phyloP scores from a whole-genome alignment of 2,113 vertebrate genomes.

The Butastur rufipennis region DNA sequence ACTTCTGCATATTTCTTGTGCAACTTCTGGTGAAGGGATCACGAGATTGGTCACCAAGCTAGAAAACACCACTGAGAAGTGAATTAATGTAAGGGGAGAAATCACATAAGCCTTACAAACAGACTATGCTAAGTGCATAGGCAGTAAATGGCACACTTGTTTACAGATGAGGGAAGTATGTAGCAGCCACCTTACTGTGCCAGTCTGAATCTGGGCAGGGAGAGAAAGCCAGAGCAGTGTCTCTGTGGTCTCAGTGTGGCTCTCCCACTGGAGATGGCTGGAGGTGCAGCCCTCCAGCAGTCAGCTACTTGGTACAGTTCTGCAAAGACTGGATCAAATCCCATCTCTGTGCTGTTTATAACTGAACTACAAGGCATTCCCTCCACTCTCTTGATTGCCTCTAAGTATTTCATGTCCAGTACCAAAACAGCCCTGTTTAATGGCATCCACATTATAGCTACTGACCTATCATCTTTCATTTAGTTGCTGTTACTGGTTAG shows the following conservation, averaged over 20 bases:
- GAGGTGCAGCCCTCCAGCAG: not conserved
- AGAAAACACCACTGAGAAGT: not conserved
- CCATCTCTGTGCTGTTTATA: not conserved
- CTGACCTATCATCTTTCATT: not conserved
- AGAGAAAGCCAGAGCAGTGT: not conserved
- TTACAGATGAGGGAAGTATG: not conserved
- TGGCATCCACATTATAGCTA: not conserved
- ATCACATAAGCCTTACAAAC: not conserved
- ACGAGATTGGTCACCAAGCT: fast-evolving
- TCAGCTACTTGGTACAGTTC: not conserved
- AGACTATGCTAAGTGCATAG: not conserved
- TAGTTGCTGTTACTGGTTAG: not conserved
- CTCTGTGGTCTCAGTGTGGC: not conserved
- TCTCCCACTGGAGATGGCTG: not conserved
- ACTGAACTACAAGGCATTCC: not conserved
- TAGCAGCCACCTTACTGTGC: not conserved
- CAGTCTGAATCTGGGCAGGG: not conserved
- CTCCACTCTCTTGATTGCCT: not conserved
- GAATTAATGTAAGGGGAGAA: not conserved
- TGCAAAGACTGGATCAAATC: not conserved
- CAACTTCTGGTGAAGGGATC: not conserved
- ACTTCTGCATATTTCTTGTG: not conserved
- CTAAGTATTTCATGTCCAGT: not conserved
- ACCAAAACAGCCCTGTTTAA: not conserved
- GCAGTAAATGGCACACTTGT: not conserved